Base-by-base conservation (phyloP, 2,797 vertebrate genomes). In the Delichon dasypus region DNA sequence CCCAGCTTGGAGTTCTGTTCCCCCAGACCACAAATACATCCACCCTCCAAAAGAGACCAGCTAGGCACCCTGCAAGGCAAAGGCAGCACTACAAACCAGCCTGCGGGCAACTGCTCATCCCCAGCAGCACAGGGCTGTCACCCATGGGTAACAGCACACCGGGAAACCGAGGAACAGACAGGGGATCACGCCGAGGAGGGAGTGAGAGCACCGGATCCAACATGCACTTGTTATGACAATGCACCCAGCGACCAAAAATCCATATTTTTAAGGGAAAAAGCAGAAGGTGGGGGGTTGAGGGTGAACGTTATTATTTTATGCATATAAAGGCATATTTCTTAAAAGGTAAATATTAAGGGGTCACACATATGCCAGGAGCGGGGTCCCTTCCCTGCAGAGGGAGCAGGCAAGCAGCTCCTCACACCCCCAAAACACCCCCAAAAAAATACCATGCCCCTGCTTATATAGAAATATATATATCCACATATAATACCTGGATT, bases 351-450 rank as follows among this genome's bases (percentile, higher is more conserved):
- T 60, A 58, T 32, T 54, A 38, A 67, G 50, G 5, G 12, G 58
- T 54, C 75, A 50, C 44, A 66, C 16, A 42, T 64, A 70, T 0
- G 0, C 61, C 2, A 0, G 15, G 8, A 80, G 27, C 0, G 0
- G 44, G 66, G 19, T 60, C 40, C 77, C 68, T 15, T 60, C 36
- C 48, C 42, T 2, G 0, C 34, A 13, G 19, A 11, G 22, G n/a
- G 32, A 20, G 5, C 2, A 14, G 13, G 50, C 36, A 60, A 71
- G 60, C 20, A 38, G 19, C 26, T 77, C 50, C 65, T 65, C 26
- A 7, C 15, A 2, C 30, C 36, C 30, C 72, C 36, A 36, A 30
- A 77, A 40, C 1, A 51, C 47, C 57, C 45, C 45, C 23, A 5
- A 27, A 48, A 55, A 90, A 71, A 5, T 14, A 62, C 57, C 50